These are phyloP conservation scores for Euphonia xanthogaster DNA, from an alignment of 2,797 vertebrate genomes.

Conservation along the genomic window DNA sequence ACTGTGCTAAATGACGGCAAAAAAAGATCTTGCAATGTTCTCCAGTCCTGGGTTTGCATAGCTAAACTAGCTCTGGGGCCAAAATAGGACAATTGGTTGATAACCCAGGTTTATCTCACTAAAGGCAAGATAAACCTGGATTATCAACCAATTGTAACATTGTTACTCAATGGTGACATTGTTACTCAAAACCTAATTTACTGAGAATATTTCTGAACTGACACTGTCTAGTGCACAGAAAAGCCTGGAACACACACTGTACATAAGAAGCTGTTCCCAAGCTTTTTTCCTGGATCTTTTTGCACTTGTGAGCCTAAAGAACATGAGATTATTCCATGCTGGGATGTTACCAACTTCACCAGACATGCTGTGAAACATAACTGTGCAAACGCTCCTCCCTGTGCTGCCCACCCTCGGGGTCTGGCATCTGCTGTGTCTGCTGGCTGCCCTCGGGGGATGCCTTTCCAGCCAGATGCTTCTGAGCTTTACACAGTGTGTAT, in stretches of 20 bases:
- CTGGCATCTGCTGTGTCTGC: background rate
- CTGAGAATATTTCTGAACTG: background rate
- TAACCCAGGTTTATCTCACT: background rate
- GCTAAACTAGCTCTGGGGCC: background rate
- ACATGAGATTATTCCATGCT: background rate
- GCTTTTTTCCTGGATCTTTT: background rate
- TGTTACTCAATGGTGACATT: background rate
- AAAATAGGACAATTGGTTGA: background rate
- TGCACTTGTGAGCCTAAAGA: background rate
- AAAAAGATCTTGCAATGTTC: background rate
- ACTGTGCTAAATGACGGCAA: background rate
- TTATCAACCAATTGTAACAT: too few relatives aligned
- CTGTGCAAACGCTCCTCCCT: background rate
- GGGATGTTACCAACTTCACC: background rate
- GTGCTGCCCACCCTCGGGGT: accelerated
- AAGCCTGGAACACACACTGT: background rate
- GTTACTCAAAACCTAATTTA: background rate
- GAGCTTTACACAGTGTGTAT: background rate
- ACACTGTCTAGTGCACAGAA: background rate
- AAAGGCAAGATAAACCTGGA: too few relatives aligned
- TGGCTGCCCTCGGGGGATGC: background rate
- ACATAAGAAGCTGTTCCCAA: background rate
- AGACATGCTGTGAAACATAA: accelerated
- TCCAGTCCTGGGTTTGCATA: background rate
- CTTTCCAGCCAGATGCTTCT: background rate